Evolutionary conservation across 1,140 invertebrate genomes (phyloP).

Genomic region (Neodiprion virginianus): DNA sequence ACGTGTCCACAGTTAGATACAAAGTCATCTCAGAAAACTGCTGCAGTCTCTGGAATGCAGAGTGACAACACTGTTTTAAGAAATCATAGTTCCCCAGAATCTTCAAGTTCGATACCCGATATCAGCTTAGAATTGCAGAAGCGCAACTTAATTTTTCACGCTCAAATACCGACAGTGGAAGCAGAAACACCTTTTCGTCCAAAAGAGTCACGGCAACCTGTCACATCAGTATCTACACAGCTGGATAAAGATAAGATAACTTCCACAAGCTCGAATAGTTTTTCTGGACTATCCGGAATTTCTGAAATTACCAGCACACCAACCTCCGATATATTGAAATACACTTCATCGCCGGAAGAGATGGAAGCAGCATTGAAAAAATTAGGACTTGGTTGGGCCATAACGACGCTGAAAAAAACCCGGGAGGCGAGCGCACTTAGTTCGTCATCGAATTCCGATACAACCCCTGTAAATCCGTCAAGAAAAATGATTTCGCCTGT

Average conservation of each 20-base stretch:
- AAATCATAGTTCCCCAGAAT: not conserved
- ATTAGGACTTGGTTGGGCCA: conserved; percentile 70
- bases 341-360: conserved; percentile 59
- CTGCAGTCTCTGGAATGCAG: not conserved
- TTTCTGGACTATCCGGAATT: conserved; percentile 52
- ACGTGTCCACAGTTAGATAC: not conserved
- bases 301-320: conserved; percentile 51
- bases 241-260: conserved; percentile 35
- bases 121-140: not conserved
- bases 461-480: conserved; percentile 41
- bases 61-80: not conserved
- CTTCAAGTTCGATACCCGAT: not conserved
- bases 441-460: conserved; percentile 65
- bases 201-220: not conserved
- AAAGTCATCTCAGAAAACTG: not conserved
- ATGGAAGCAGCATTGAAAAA: conserved; percentile 64
- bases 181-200: not conserved
- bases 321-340: conserved; percentile 43
- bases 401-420: conserved; percentile 71
- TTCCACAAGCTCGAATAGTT: conserved; percentile 46
- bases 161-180: not conserved
- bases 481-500: conserved; percentile 43
- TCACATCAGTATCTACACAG: not conserved
- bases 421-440: conserved; percentile 69
- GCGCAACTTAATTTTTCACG: not conserved